Percentiles rank a stretch among this genome's conserved stretches.
Conservation (phyloP, 2,113 vertebrate species). For the Numida meleagris region DNA sequence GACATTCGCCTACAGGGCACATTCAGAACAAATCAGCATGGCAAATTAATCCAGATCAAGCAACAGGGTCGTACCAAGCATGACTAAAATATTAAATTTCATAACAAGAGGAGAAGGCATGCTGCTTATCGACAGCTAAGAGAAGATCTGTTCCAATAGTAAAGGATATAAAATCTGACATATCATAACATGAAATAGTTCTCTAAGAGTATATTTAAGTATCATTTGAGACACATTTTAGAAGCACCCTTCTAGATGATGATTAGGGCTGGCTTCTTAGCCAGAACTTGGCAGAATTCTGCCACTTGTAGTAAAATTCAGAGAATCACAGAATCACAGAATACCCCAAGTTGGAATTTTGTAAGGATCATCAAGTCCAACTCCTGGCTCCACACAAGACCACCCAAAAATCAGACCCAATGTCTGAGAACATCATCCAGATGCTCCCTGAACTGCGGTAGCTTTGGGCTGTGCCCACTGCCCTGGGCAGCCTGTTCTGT, state of each 20-base stretch:
- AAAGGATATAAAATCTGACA: neutral
- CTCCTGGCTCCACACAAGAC: no score
- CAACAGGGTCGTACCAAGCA: neutral
- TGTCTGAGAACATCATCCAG: no score
- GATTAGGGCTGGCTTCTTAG: neutral
- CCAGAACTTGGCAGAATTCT: neutral
- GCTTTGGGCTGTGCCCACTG: no score
- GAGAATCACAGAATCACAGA: no score
- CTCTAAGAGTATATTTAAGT: neutral
- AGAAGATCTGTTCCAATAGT: neutral
- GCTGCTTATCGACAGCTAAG: neutral
- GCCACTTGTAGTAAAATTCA: neutral
- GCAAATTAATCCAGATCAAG: constrained; percentile 20
- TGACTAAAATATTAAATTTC: neutral
- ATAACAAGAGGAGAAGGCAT: neutral
- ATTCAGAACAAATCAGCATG: neutral
- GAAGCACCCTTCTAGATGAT: neutral
- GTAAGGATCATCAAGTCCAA: no score
- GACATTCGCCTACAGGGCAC: neutral
- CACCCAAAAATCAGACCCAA: no score
- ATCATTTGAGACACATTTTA: neutral
- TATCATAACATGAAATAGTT: neutral
- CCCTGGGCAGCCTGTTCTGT: no score
- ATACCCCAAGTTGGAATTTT: no score
- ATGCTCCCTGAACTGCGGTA: no score